Conservation (phyloP, 2,113 vertebrate species). For the Podarcis muralis region DNA sequence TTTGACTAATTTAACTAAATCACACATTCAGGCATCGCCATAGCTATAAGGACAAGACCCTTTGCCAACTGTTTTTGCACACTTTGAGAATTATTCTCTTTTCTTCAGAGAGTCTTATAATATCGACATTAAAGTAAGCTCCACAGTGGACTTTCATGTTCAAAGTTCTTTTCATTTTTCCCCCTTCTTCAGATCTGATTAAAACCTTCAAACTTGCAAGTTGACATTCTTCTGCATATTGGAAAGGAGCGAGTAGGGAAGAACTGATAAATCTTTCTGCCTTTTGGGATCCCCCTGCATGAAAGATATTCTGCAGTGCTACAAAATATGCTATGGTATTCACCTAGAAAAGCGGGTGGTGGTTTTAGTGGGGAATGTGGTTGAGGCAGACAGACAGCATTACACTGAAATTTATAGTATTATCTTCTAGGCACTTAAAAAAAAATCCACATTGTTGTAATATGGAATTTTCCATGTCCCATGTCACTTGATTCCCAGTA, state of each 20-base stretch:
- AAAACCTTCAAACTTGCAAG: slow-evolving; percentile 32
- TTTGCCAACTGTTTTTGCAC: not conserved
- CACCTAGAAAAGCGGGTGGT: slow-evolving; percentile 1
- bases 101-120: slow-evolving; percentile 26
- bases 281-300: slow-evolving; percentile 27
- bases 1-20: slow-evolving; percentile 55
- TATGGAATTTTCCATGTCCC: not conserved
- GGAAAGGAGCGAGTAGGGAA: not conserved
- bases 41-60: slow-evolving; percentile 38
- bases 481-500: not conserved
- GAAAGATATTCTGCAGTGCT: slow-evolving; percentile 18
- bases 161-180: slow-evolving; percentile 42
- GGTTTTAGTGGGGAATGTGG: not conserved
- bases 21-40: slow-evolving; percentile 46
- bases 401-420: slow-evolving; percentile 34
- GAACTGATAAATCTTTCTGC: slow-evolving; percentile 16
- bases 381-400: not conserved
- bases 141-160: not conserved
- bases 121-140: not conserved
- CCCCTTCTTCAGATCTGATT: slow-evolving; percentile 17
- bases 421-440: accelerated
- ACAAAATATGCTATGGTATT: slow-evolving; percentile 17
- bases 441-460: not conserved
- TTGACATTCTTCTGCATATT: slow-evolving; percentile 48
- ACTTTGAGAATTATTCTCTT: slow-evolving; percentile 35